Conservation (phyloP, 1,140 invertebrate genomes). For the Hermetia illucens region DNA sequence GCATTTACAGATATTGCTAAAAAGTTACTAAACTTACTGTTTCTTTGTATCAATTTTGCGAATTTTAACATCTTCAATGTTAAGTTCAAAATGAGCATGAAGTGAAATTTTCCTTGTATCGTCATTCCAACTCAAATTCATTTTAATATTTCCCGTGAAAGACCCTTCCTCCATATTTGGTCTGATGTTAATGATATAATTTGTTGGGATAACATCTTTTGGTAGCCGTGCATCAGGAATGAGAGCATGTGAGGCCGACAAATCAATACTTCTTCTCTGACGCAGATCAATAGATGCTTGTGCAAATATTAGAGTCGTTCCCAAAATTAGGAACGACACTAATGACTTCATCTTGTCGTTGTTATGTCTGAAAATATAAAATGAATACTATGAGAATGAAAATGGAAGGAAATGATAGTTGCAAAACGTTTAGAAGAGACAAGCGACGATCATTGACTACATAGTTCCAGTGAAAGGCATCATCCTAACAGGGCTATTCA, state of each 20-base stretch:
- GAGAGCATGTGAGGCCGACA: slow-evolving; percentile 40
- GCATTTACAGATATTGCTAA: not conserved
- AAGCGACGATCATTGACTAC: not conserved
- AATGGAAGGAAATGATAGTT: not conserved
- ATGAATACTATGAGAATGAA: no score
- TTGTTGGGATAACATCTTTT: slow-evolving; percentile 38
- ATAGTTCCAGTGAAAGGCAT: no score
- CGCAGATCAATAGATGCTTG: slow-evolving; percentile 1
- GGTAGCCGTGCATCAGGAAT: slow-evolving; percentile 40
- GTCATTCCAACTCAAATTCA: slow-evolving; percentile 41
- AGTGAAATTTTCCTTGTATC: slow-evolving; percentile 41
- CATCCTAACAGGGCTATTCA: no score
- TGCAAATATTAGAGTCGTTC: not conserved
- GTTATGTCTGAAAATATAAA: not conserved
- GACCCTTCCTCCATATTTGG: slow-evolving; percentile 39
- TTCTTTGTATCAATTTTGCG: slow-evolving; percentile 11
- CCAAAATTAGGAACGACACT: not conserved
- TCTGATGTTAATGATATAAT: slow-evolving; percentile 44
- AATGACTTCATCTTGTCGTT: not conserved
- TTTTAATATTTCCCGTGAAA: slow-evolving; percentile 44
- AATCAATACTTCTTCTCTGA: slow-evolving; percentile 38
- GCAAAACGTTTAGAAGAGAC: not conserved
- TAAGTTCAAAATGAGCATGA: slow-evolving; percentile 43
- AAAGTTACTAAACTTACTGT: slow-evolving; percentile 18
- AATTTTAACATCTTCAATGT: slow-evolving; percentile 32